Conservation (phyloP, 1,140 invertebrate species). For the Trachymyrmex cornetzi region DNA sequence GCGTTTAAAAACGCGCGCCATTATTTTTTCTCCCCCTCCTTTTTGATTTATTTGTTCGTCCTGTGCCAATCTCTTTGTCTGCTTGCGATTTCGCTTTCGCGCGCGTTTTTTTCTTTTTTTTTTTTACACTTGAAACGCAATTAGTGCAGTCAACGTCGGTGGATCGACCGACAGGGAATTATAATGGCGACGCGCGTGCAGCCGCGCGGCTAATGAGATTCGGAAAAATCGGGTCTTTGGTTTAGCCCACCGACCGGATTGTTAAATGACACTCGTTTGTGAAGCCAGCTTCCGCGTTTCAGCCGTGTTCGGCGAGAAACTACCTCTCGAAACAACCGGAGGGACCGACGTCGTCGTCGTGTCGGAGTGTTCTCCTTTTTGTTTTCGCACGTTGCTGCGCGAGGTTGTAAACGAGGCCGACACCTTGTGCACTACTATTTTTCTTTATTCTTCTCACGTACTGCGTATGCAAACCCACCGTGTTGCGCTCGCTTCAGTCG, state of each 20-base stretch:
- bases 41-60: slow-evolving; percentile 50
- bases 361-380: slow-evolving; percentile 31
- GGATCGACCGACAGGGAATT: slow-evolving; percentile 70
- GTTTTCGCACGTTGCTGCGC: slow-evolving; percentile 26
- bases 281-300: slow-evolving; percentile 72
- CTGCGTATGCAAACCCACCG: neutral
- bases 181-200: slow-evolving; percentile 72
- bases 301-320: slow-evolving; percentile 62
- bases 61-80: slow-evolving; percentile 17
- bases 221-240: slow-evolving; percentile 76
- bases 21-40: neutral
- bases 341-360: slow-evolving; percentile 34
- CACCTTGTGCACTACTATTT: slow-evolving; percentile 48
- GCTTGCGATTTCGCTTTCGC: slow-evolving; percentile 62
- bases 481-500: slow-evolving; percentile 10
- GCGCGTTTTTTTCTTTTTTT: slow-evolving; percentile 20
- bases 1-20: slow-evolving; percentile 57
- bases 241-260: slow-evolving; percentile 71
- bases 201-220: slow-evolving; percentile 76
- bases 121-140: slow-evolving; percentile 76
- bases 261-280: slow-evolving; percentile 76
- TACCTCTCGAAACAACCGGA: slow-evolving; percentile 56
- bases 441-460: neutral
- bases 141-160: slow-evolving; percentile 76
- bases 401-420: slow-evolving; percentile 51